Base-by-base conservation (phyloP, 2,113 vertebrate species). In the Amia ocellicauda region DNA sequence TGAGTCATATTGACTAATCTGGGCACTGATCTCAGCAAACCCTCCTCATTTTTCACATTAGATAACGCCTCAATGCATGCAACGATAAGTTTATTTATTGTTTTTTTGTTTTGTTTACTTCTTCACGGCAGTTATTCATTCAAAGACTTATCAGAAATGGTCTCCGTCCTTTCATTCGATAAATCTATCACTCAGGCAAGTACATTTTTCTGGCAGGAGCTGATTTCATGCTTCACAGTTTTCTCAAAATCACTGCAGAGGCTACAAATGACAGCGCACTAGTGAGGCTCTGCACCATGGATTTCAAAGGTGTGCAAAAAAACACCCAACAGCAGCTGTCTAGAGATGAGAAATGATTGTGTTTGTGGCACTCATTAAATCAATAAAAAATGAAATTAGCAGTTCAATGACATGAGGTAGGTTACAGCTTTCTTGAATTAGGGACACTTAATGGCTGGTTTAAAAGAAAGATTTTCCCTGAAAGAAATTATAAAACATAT, bases 1-100 rank as follows among this genome's bases (percentile, higher is more conserved):
- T n/a, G 27, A 57, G 55, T 57, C 17, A 20, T n/a, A n/a, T 13
- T 58, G 56, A 41, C 56, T 40, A 20, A 58, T 56, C n/a, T 23
- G 31, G 17, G 17, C 19, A 29, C 53, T 56, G 26, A 14, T 56
- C 10, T 26, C 2, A 3, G 54, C 54, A 19, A 3, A 14, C 13
- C 24, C 13, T 17, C 16, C 27, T 20, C 14, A 36, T 36, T 36
- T 36, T 36, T 36, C 31, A 36, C 31, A 7, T 36, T 36, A 36
- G 31, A 36, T 36, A 36, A 10, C 31, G 11, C 31, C 31, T 36
- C 31, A 7, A 36, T 36, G 31, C 31, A 57, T 36, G 54, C 31
- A 58, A 11, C 40, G 20, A 58, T n/a, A 58, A 56, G 27, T 19
- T 7, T 29, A 31, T 28, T 56, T 40, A 40, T 9, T 11, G 31